phyloP scores from a whole-genome alignment of 2,888 invertebrate species.

The Stegophylla sp. region DNA sequence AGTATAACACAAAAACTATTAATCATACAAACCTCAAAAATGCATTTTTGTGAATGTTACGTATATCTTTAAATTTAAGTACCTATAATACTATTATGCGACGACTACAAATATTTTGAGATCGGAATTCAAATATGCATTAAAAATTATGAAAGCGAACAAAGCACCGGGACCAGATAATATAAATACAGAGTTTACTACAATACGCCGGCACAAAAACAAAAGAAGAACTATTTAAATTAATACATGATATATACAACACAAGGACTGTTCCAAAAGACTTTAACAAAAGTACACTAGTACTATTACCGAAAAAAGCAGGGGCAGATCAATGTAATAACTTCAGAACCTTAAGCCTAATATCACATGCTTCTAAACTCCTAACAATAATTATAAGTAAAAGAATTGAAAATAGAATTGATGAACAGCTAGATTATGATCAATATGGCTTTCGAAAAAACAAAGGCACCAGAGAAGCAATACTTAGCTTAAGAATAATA shows the following conservation, averaged over 20 bases:
- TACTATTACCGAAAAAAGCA: not conserved
- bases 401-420: conserved; percentile 4
- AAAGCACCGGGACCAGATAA: conserved; percentile 5
- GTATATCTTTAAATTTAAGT: too few species aligned
- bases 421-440: not conserved
- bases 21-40: too few species aligned
- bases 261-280: conserved; percentile 3
- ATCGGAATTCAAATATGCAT: conserved; percentile 1
- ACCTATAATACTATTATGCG: too few species aligned
- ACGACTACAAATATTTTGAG: conserved; percentile 4
- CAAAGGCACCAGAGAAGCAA: conserved; percentile 8
- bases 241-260: conserved; percentile 9
- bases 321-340: conserved; percentile 5
- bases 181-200: conserved; percentile 13
- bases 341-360: conserved; percentile 19
- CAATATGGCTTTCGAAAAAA: not conserved
- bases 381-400: conserved; percentile 15
- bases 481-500: conserved; percentile 13
- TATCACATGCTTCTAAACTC: conserved; percentile 16
- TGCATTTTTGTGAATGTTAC: too few species aligned
- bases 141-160: conserved; percentile 3
- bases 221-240: not conserved
- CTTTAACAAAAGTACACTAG: conserved; percentile 10
- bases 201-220: conserved; percentile 3
- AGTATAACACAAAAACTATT: too few species aligned